Base-by-base conservation (phyloP, 2,888 invertebrate genomes). In the Octodonta nipae region DNA sequence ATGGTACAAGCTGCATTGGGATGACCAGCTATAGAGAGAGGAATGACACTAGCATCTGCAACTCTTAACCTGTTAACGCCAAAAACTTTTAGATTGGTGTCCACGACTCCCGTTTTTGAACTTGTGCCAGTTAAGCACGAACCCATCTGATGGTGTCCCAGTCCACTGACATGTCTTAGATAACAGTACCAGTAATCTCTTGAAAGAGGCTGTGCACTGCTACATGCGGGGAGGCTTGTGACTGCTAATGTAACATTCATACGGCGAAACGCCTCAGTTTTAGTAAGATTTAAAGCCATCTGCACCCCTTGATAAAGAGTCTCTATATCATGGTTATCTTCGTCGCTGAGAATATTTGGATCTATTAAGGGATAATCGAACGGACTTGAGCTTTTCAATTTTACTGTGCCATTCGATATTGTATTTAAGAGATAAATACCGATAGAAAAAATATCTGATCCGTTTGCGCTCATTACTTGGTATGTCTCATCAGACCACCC, bases 141-240 rank as follows among this genome's bases (percentile, higher is more conserved):
- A 3, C 71, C 73, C 40, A 73, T 67, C 44, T 75, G 74, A 53
- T 78, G 78, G 46, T 75, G 75, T 17, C 75, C 4, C 5, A 11
- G 11, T 1, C 4, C 2, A 10, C 16, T 14, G 2, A 26, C 13
- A 3, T 71, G 39, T 35, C 43, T 38, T 13, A 52, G 31, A 16
- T 71, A 71, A 52, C 80, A 80, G 36, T 71, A 70, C 75, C 78
- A 77, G 49, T 78, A 80, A 16, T 68, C 68, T 35, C 76, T 77
- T n/a, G 22, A 22, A 4, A 22, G 22, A 22, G 11, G 11, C 5
- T 40, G 34, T 7, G 58, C 37, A 0, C 51, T 33, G 14, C 56
- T 57, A 51, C 76, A 76, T 1, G 60, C 61, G 1, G 38, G 36
- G 13, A 42, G 24, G 12, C 35, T 24, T 4, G 28, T 25, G 13